Percentiles rank a stretch among this genome's conserved stretches.
Evolutionary conservation across 2,888 invertebrate species (phyloP).

Genomic region (Pomacea canaliculata): DNA sequence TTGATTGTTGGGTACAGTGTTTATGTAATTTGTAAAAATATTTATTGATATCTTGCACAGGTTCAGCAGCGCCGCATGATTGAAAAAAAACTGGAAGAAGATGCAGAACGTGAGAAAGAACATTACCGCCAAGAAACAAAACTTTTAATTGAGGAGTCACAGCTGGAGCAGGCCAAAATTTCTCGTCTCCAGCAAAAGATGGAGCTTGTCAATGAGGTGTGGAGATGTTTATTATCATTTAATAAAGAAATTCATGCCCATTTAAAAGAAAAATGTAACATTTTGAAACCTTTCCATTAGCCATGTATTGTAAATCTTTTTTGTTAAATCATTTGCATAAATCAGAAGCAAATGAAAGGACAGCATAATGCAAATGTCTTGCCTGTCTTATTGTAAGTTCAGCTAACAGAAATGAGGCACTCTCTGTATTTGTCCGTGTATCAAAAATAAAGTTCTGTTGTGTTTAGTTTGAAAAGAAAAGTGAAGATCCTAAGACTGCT

Average conservation of each 20-base stretch:
- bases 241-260: too few species aligned
- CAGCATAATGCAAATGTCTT: too few species aligned
- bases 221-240: not conserved
- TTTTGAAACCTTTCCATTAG: not conserved
- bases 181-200: slow-evolving; percentile 91
- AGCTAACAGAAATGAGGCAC: too few species aligned
- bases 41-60: slow-evolving; percentile 66
- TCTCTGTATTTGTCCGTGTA: too few species aligned
- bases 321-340: not conserved
- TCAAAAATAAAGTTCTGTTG: too few species aligned
- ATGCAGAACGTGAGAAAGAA: slow-evolving; percentile 87
- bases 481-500: too few species aligned
- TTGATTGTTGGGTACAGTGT: too few species aligned
- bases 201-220: slow-evolving; percentile 85
- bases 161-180: slow-evolving; percentile 89
- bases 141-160: slow-evolving; percentile 86
- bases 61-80: slow-evolving; percentile 88
- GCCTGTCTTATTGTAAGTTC: too few species aligned
- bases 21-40: not conserved
- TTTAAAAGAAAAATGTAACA: too few species aligned
- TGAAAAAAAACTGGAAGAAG: slow-evolving; percentile 93
- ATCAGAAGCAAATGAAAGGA: not conserved
- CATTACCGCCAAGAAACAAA: slow-evolving; percentile 85
- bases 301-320: not conserved
- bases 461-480: too few species aligned